phyloP scores from a whole-genome alignment of 1,140 invertebrate species.

The Chironomus tepperi region DNA sequence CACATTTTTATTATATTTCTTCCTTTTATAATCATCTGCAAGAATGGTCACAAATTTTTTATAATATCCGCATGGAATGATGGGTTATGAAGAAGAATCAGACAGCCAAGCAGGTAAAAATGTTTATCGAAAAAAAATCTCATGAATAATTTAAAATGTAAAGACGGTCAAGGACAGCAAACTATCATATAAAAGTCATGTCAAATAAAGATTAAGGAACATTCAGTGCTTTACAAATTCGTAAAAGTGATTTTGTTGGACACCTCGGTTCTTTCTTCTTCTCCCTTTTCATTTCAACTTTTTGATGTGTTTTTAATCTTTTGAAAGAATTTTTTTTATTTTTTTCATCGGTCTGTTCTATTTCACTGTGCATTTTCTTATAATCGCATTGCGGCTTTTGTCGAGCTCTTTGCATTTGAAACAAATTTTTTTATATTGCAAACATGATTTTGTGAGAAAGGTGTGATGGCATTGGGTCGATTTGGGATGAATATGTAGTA shows the following conservation, averaged over 20 bases:
- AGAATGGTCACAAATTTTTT: not conserved
- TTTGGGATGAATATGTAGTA: too few relatives aligned
- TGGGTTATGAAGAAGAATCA: not conserved
- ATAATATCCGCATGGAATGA: not conserved
- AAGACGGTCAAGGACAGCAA: constrained; percentile 2
- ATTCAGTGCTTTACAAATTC: not conserved
- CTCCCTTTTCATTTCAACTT: not conserved
- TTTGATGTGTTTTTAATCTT: constrained; percentile 21
- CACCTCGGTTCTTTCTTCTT: not conserved
- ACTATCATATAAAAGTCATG: constrained; percentile 6
- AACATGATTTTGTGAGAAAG: too few relatives aligned
- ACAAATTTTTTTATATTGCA: too few relatives aligned
- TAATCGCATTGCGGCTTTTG: constrained; percentile 21
- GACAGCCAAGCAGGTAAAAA: not conserved
- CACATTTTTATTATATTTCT: not conserved
- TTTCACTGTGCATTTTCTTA: not conserved
- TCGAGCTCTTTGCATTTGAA: too few relatives aligned
- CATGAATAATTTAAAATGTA: not conserved
- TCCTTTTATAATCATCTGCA: not conserved
- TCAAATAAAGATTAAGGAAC: constrained; percentile 20
- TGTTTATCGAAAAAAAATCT: not conserved
- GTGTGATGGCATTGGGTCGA: too few relatives aligned
- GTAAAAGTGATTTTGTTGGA: not conserved
- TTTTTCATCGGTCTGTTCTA: not conserved
- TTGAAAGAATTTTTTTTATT: too few relatives aligned